A percentile compares a stretch with the other conserved stretches of the same genome.
Evolutionary conservation across 2,113 vertebrate genomes (phyloP).

Genomic region (Formicarius rufipectus): DNA sequence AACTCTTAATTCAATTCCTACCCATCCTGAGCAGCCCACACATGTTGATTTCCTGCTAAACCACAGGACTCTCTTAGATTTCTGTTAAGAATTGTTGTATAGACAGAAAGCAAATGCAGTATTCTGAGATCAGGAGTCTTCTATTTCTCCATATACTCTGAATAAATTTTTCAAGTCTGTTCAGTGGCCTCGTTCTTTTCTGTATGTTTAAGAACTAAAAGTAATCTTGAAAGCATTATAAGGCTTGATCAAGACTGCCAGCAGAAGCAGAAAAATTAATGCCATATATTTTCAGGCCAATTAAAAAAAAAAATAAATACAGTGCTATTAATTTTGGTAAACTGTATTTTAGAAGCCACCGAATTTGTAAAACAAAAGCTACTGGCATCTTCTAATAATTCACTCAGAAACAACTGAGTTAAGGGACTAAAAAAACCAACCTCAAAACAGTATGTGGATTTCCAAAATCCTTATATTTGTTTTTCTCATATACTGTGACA

Average conservation of each 20-base stretch:
- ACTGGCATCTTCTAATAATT: not conserved
- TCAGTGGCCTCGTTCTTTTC: not conserved
- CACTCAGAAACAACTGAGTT: not conserved
- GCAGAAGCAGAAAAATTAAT: not conserved
- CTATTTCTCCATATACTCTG: not conserved
- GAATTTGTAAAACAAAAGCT: not conserved
- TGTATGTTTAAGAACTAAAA: not conserved
- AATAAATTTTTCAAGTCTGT: not conserved
- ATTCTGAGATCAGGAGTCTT: not conserved
- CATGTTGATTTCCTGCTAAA: not conserved
- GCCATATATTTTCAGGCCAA: not conserved
- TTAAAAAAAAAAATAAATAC: not conserved
- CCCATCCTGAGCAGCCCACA: not conserved
- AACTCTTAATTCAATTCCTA: not conserved
- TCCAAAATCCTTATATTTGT: not conserved
- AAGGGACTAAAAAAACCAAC: rapidly evolving
- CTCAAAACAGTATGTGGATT: not conserved
- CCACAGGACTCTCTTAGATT: not conserved
- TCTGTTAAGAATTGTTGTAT: not conserved
- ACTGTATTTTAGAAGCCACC: not conserved
- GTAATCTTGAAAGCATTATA: not conserved
- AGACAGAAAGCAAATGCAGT: not conserved
- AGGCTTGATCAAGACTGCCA: not conserved
- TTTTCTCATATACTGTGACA: not conserved
- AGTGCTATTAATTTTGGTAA: not conserved